Evolutionary conservation across 2,797 vertebrate genomes (phyloP).

Genomic region (Melanotaenia parkinsoni): DNA sequence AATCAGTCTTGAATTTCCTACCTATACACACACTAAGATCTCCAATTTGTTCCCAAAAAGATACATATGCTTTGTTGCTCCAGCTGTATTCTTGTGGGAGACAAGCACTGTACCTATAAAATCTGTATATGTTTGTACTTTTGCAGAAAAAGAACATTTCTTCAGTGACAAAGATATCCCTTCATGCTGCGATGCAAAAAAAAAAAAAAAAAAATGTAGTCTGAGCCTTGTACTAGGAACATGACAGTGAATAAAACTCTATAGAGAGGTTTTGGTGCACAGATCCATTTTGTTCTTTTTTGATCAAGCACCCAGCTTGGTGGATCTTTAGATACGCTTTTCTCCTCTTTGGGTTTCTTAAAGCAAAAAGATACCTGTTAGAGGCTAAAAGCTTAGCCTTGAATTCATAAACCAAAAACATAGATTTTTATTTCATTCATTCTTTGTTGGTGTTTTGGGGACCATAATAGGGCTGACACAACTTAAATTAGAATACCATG

Average conservation of each 20-base stretch:
- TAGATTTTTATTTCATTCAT: background rate
- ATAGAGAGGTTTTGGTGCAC: background rate
- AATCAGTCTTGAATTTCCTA: background rate
- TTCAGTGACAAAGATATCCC: background rate
- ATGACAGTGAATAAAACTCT: background rate
- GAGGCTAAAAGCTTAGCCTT: no score
- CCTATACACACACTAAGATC: background rate
- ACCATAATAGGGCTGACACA: background rate
- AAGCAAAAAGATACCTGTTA: background rate
- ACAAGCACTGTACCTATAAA: background rate
- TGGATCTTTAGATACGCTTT: background rate
- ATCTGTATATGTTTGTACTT: background rate
- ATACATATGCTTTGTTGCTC: background rate
- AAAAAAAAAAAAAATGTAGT: background rate
- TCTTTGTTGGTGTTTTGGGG: no score
- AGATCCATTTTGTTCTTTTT: background rate
- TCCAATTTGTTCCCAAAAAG: background rate
- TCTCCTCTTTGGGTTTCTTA: background rate
- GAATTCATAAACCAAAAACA: background rate
- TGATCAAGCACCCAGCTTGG: background rate
- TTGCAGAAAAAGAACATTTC: background rate
- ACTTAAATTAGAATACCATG: background rate
- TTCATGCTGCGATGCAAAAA: background rate
- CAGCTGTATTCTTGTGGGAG: background rate
- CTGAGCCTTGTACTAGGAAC: background rate